phyloP scores from a whole-genome alignment of 2,797 vertebrate genomes.

The Furcifer pardalis region DNA sequence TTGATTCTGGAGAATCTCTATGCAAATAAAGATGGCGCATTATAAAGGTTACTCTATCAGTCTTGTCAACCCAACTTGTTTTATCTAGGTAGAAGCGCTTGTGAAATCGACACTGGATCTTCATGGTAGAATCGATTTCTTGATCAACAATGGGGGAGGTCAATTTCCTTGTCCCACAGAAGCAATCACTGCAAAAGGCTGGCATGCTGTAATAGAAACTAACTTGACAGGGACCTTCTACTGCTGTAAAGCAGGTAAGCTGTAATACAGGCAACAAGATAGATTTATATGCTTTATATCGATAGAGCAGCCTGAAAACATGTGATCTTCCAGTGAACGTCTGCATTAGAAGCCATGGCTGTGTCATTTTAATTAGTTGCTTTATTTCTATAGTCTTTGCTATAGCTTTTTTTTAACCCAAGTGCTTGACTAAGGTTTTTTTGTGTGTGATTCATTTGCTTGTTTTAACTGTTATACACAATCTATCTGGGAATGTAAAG shows the following conservation, averaged over 20 bases:
- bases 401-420: not conserved
- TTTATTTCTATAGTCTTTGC: constrained; percentile 32
- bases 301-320: not conserved
- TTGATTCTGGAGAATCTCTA: not conserved
- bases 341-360: not conserved
- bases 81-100: constrained; percentile 85
- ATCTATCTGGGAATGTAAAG: not conserved
- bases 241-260: constrained; percentile 89
- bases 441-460: not conserved
- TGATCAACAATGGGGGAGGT: constrained; percentile 95
- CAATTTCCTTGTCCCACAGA: constrained; percentile 85
- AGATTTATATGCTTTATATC: not conserved
- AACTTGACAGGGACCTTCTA: constrained; percentile 95
- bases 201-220: constrained; percentile 94
- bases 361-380: constrained; percentile 55
- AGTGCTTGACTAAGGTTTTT: not conserved
- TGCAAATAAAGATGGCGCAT: not conserved
- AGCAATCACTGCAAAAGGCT: constrained; percentile 87
- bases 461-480: not conserved
- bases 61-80: not conserved
- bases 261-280: not conserved
- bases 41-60: not conserved
- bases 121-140: constrained; percentile 85
- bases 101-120: constrained; percentile 82
- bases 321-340: not conserved